Conservation (phyloP, 2,888 invertebrate genomes). For the Microctonus brassicae region DNA sequence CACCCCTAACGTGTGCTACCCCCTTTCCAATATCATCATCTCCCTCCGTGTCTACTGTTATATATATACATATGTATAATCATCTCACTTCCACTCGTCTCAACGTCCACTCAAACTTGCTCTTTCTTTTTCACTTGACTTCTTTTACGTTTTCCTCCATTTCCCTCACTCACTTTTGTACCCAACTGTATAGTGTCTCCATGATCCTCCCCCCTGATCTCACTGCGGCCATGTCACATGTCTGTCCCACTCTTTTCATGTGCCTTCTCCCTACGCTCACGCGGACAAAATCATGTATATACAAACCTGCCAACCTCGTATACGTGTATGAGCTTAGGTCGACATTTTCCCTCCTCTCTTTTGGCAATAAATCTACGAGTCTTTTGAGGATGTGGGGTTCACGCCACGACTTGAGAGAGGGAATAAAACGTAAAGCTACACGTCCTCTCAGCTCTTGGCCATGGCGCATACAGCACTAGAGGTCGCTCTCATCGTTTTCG, state of each 20-base stretch:
- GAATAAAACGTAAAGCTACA: slow-evolving; percentile 20
- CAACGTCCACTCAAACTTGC: slow-evolving; percentile 29
- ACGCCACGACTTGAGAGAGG: slow-evolving; percentile 35
- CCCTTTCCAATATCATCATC: slow-evolving; percentile 31
- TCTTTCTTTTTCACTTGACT: slow-evolving; percentile 28
- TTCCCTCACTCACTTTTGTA: slow-evolving; percentile 11
- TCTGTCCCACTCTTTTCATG: slow-evolving; percentile 41
- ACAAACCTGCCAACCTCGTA: slow-evolving; percentile 66
- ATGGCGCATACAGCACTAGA: slow-evolving; percentile 36
- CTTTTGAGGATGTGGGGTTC: slow-evolving; percentile 64
- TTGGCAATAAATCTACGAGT: slow-evolving; percentile 69
- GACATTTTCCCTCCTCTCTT: slow-evolving; percentile 69
- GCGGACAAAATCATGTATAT: slow-evolving; percentile 44
- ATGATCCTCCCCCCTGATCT: slow-evolving; percentile 38
- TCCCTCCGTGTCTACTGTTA: not conserved
- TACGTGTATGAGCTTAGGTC: slow-evolving; percentile 64
- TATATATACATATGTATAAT: too few relatives aligned
- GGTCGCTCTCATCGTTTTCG: slow-evolving; percentile 33
- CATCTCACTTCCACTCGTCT: not conserved
- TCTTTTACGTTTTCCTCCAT: slow-evolving; percentile 14
- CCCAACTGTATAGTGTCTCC: slow-evolving; percentile 13
- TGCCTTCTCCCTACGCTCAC: slow-evolving; percentile 10
- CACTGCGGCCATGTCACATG: slow-evolving; percentile 39
- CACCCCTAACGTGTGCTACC: slow-evolving; percentile 35
- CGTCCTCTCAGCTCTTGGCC: not conserved